A percentile compares a stretch with the other conserved stretches of the same genome.
These are phyloP conservation scores for Troides helena DNA, from an alignment of 2,888 invertebrate genomes.

Conservation along the genomic window DNA sequence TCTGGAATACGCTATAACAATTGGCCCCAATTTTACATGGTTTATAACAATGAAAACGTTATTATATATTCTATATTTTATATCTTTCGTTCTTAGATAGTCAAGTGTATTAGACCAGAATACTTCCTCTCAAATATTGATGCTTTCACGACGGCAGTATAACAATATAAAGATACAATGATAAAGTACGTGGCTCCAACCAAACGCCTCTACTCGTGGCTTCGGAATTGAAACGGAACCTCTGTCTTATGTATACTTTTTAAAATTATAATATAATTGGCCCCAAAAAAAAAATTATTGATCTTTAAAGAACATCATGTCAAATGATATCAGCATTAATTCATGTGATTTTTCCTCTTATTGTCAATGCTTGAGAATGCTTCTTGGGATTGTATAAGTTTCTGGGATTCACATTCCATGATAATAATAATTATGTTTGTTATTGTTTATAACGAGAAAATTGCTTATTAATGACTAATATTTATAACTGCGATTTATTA, in stretches of 20 bases:
- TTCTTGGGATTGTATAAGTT: slow-evolving; percentile 1
- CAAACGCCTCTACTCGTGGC: no score
- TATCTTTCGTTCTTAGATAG: no score
- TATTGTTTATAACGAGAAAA: not conserved
- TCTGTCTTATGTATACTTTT: not conserved
- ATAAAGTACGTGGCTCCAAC: no score
- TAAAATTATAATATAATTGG: not conserved
- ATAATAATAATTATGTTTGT: not conserved
- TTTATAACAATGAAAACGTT: no score
- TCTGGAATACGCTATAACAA: no score
- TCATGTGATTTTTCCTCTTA: slow-evolving; percentile 3
- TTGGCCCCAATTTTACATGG: no score
- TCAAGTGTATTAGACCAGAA: no score
- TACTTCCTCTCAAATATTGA: no score
- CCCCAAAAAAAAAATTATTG: not conserved
- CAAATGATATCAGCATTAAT: not conserved
- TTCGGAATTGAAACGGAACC: no score
- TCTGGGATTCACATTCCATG: not conserved
- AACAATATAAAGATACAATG: no score
- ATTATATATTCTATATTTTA: no score
- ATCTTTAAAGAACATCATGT: not conserved
- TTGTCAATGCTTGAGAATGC: not conserved
- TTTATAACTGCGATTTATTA: not conserved
- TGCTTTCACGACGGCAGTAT: no score
- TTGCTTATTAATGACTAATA: not conserved